Conservation (phyloP, 2,888 invertebrate genomes). For the Seira ritae region DNA sequence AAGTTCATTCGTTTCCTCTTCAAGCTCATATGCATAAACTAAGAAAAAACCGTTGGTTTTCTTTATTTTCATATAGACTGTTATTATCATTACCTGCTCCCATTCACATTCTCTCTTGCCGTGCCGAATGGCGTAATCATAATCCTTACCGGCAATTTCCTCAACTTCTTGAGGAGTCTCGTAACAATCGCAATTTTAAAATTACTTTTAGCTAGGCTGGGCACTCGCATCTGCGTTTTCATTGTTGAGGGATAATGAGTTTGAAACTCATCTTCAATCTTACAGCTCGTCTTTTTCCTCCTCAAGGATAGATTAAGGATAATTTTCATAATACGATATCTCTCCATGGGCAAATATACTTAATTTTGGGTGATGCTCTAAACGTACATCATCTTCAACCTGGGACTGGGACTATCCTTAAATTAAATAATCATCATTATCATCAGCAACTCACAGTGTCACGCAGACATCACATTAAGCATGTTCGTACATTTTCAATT, state of each 20-base stretch:
- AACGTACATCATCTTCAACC: too few relatives aligned
- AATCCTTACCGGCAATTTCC: not conserved
- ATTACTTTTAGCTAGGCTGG: too few relatives aligned
- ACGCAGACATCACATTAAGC: not conserved
- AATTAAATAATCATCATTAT: slow-evolving; percentile 24
- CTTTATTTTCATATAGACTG: not conserved
- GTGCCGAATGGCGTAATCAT: not conserved
- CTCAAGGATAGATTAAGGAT: slow-evolving; percentile 4
- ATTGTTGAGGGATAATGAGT: slow-evolving; percentile 14
- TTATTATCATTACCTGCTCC: slow-evolving; percentile 8
- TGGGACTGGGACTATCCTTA: not conserved
- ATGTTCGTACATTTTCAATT: slow-evolving; percentile 28
- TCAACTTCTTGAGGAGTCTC: not conserved
- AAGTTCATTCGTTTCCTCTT: slow-evolving; percentile 25
- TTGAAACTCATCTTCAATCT: slow-evolving; percentile 19
- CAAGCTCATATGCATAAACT: slow-evolving; percentile 5
- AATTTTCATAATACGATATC: not conserved
- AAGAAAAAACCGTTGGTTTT: not conserved
- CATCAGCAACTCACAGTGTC: slow-evolving; percentile 20
- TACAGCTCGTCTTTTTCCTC: too few relatives aligned
- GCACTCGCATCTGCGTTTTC: too few relatives aligned
- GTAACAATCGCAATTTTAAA: too few relatives aligned
- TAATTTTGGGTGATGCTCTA: not conserved
- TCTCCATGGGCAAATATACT: not conserved
- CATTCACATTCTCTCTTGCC: not conserved